These are phyloP conservation scores for Pantherophis alleghaniensis DNA, from an alignment of 2,797 vertebrate genomes.

Conservation along the genomic window DNA sequence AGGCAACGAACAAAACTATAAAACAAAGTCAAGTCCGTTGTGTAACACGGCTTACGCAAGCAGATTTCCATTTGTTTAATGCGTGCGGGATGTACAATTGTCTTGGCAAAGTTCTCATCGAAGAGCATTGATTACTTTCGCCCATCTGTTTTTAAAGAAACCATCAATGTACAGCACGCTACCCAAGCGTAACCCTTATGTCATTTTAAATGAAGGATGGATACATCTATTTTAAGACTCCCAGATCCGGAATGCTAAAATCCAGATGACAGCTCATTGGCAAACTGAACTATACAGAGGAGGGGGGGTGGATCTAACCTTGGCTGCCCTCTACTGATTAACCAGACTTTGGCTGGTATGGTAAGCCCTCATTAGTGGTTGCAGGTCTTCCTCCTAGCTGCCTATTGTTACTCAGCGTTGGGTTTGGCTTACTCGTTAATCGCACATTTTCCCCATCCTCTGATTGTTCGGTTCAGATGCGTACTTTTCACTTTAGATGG, in stretches of 20 bases:
- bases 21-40: neutral
- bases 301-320: neutral
- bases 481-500: neutral
- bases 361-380: neutral
- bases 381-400: neutral
- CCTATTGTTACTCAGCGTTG: neutral
- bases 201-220: neutral
- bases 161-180: neutral
- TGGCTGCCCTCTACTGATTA: neutral
- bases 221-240: neutral
- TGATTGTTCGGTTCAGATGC: neutral
- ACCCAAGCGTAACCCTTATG: neutral
- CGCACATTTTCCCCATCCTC: neutral
- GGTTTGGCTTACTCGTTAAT: neutral
- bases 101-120: neutral
- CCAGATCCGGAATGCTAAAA: neutral
- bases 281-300: neutral
- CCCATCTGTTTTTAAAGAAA: neutral
- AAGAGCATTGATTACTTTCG: neutral
- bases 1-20: neutral
- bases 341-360: neutral
- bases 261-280: neutral
- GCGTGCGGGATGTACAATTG: neutral
- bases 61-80: neutral
- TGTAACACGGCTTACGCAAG: neutral